A percentile compares a stretch with the other conserved stretches of the same genome.
These are phyloP conservation scores for Melanerpes formicivorus DNA, from an alignment of 2,113 vertebrate genomes.

Conservation along the genomic window DNA sequence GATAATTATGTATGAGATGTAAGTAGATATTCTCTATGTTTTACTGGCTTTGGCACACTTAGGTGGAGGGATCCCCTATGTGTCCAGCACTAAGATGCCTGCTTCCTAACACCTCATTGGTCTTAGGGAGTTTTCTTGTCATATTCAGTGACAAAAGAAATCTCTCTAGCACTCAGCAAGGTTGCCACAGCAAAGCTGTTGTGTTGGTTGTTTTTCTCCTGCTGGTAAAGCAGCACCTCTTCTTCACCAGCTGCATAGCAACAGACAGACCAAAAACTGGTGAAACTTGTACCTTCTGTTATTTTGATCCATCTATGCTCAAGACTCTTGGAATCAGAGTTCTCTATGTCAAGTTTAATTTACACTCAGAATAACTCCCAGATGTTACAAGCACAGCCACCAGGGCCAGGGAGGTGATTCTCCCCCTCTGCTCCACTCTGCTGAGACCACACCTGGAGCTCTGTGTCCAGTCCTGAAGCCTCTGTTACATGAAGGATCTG, in stretches of 20 bases:
- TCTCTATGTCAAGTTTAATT: background rate
- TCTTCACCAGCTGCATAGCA: background rate
- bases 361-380: background rate
- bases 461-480: too few relatives aligned
- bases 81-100: too few relatives aligned
- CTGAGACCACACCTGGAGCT: too few relatives aligned
- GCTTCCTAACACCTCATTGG: too few relatives aligned
- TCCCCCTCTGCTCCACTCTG: too few relatives aligned
- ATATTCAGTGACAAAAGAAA: background rate
- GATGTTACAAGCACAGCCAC: too few relatives aligned
- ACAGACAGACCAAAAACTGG: background rate
- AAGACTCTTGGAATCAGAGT: background rate
- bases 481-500: too few relatives aligned
- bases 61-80: too few relatives aligned
- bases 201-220: background rate
- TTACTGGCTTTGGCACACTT: too few relatives aligned
- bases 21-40: too few relatives aligned
- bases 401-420: too few relatives aligned
- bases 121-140: background rate
- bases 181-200: background rate
- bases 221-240: background rate
- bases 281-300: background rate
- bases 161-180: background rate
- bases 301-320: background rate
- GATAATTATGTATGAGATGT: too few relatives aligned